Conservation (phyloP, 2,797 vertebrate species). For the Ceyx erithaca region DNA sequence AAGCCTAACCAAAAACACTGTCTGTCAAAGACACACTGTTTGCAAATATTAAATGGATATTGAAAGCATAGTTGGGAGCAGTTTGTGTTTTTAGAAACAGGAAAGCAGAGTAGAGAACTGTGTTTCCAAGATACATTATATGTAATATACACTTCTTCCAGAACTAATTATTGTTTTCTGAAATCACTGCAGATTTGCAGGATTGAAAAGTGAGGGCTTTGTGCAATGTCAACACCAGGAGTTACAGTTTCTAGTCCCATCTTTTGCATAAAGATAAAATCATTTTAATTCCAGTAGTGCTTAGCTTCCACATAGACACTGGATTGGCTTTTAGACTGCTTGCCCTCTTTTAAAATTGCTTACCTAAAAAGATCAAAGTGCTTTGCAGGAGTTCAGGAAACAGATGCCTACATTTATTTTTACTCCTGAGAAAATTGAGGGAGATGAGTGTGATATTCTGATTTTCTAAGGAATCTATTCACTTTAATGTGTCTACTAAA, state of each 20-base stretch:
- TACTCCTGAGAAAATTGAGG: background rate
- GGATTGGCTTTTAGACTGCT: background rate
- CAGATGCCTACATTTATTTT: background rate
- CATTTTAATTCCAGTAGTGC: background rate
- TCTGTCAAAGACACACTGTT: background rate
- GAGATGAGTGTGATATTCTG: background rate
- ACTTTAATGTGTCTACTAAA: background rate
- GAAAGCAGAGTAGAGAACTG: background rate
- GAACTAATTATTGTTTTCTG: background rate
- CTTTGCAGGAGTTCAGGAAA: background rate
- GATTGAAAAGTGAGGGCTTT: background rate
- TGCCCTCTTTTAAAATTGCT: background rate
- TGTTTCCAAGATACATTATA: background rate
- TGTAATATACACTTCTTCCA: background rate
- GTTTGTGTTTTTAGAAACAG: slow-evolving; percentile 27
- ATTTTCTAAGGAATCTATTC: background rate
- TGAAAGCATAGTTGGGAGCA: background rate
- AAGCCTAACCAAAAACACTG: too few relatives aligned
- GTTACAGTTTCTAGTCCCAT: background rate
- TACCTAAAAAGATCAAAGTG: background rate
- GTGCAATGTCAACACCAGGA: background rate
- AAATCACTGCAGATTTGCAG: background rate
- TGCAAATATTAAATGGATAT: slow-evolving; percentile 35
- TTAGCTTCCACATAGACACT: background rate
- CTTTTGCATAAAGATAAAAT: background rate